phyloP scores from a whole-genome alignment of 2,797 vertebrate species.

The Poecilia wingei region DNA sequence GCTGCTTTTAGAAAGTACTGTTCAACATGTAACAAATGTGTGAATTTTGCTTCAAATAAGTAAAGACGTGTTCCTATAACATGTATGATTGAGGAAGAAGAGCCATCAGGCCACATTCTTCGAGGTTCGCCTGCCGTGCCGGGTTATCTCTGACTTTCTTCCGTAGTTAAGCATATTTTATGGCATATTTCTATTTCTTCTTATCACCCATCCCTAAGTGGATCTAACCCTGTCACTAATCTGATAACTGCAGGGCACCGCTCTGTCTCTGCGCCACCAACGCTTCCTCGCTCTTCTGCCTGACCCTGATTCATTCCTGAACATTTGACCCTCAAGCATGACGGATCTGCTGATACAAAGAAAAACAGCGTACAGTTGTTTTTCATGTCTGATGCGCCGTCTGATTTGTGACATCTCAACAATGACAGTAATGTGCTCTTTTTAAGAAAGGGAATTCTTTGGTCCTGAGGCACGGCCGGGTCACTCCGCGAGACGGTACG shows the following conservation, averaged over 20 bases:
- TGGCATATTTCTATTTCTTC: conserved; percentile 69
- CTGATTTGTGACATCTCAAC: conserved; percentile 63
- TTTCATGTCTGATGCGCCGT: conserved; percentile 49
- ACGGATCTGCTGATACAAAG: conserved; percentile 68
- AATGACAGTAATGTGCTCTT: conserved; percentile 68
- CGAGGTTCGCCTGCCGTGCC: conserved; percentile 36
- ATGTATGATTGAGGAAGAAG: conserved; percentile 24
- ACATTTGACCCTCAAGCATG: conserved; percentile 71
- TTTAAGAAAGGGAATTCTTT: conserved; percentile 46
- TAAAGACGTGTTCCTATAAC: conserved; percentile 9
- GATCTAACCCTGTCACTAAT: conserved; percentile 68
- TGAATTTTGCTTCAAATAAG: neutral
- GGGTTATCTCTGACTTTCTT: conserved; percentile 50
- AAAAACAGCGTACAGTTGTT: conserved; percentile 53
- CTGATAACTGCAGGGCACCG: conserved; percentile 77
- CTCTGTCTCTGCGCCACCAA: conserved; percentile 70
- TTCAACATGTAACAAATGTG: neutral
- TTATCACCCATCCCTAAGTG: conserved; percentile 72
- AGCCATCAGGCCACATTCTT: conserved; percentile 43
- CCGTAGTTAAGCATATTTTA: conserved; percentile 63
- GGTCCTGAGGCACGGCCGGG: conserved; percentile 34
- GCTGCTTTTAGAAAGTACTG: neutral
- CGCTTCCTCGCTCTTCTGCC: conserved; percentile 56
- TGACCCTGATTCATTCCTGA: conserved; percentile 68
- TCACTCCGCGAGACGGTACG: conserved; percentile 28